Percentiles rank a stretch among this genome's conserved stretches.
Conservation (phyloP, 53 echinoderm and acorn worm genomes). For the Paracentrotus lividus region DNA sequence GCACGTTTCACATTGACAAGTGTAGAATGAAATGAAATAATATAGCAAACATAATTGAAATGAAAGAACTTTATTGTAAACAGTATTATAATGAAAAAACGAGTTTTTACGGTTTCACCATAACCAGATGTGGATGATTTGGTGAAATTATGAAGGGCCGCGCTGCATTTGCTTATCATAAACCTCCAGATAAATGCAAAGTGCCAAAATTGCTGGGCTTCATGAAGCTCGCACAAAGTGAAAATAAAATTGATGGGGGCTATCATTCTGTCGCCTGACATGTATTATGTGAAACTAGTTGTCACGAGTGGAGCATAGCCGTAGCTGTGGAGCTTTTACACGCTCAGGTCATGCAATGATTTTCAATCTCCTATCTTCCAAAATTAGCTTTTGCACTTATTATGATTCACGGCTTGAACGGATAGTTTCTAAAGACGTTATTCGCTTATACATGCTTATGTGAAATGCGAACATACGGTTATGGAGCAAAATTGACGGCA, state of each 20-base stretch:
- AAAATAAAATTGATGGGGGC: constrained; percentile 36
- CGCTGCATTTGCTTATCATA: constrained; percentile 54
- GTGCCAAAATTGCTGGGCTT: constrained; percentile 37
- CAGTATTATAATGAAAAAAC: constrained; percentile 17
- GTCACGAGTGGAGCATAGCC: not conserved
- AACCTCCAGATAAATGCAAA: constrained; percentile 30
- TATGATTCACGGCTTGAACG: not conserved
- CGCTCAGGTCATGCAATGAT: not conserved
- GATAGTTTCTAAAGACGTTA: not conserved
- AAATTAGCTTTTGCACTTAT: not conserved
- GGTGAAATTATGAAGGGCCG: constrained; percentile 33
- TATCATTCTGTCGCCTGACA: constrained; percentile 10
- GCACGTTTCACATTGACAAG: too few species aligned
- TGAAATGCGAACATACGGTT: not conserved
- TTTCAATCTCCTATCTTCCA: not conserved
- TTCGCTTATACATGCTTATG: not conserved
- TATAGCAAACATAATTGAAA: not conserved
- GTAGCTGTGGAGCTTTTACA: not conserved
- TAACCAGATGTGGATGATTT: constrained; percentile 38
- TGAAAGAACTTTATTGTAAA: constrained; percentile 10
- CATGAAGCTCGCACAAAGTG: not conserved
- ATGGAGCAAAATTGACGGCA: not conserved
- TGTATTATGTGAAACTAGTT: constrained; percentile 42
- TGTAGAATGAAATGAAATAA: not conserved
- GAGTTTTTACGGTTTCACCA: not conserved